Evolutionary conservation across 1,140 invertebrate genomes (phyloP), one percentile per base, ranked within the genome.

Genomic region (Ridgeia piscesae): DNA sequence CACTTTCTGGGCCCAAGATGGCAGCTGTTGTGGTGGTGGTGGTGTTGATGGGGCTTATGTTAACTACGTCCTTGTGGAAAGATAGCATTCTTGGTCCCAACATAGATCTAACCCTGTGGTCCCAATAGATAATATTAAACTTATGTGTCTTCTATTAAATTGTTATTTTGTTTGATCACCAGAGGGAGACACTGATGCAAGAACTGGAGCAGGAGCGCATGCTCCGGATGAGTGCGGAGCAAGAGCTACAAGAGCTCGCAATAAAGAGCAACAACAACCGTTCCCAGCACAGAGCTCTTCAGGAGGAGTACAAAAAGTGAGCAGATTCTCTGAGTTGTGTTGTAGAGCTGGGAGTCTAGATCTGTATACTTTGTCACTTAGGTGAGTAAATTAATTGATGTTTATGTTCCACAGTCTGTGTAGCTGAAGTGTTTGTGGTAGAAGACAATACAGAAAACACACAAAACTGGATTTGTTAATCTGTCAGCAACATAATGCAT

Each of bases 161-260:
- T 35, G n/a, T 17, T 90, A 90, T 35, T 90, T 2, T 90, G 89
- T 90, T 90, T 90, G 17, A 90, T 90, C 89, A 90, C 48, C 91
- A 91, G 91, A 34, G 91, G 34, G 91, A 91, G 91, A 91, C 91
- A 91, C 48, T 91, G 91, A 91, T 91, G 88, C 33, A 91, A 21
- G 95, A 95, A 92, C 92, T 95, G 48, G 95, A 95, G 89, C 92
- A 93, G 50, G 95, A 95, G 93, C 94, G 94, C 93, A 94, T 94
- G 94, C 93, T 95, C 89, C 94, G 95, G 89, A 91, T 93, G 89
- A 94, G 95, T 89, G 94, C 94, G 8, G 95, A 96, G 92, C 94
- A 94, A 91, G 93, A 94, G 91, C 94, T 95, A 42, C 93, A 93
- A 34, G 95, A 95, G 42, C 93, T 95, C 92, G 93, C 93, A 6